Percentiles rank a stretch among this genome's conserved stretches.
Evolutionary conservation across 2,888 invertebrate species (phyloP).

Genomic region (Hipparchia sbordonii): DNA sequence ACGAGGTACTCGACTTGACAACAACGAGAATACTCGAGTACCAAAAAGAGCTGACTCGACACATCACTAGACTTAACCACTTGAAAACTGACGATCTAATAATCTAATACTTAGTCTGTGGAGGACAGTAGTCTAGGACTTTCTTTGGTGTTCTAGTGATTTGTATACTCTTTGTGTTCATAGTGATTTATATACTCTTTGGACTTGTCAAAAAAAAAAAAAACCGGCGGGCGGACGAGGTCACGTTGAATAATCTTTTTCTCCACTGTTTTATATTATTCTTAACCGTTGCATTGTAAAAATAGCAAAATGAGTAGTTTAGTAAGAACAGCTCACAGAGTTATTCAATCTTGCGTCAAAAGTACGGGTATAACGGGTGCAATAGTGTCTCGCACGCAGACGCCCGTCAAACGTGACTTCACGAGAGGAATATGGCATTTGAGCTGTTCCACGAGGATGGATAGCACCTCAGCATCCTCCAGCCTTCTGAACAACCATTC

Average conservation of each 20-base stretch:
- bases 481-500: constrained; percentile 81
- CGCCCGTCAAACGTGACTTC: constrained; percentile 84
- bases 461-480: constrained; percentile 58
- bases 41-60: no score
- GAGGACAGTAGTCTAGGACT: no score
- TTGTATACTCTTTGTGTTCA: no score
- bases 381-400: constrained; percentile 65
- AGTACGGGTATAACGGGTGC: constrained; percentile 61
- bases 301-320: constrained; percentile 86
- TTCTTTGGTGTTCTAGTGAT: no score
- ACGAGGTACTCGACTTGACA: no score
- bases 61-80: no score
- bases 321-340: constrained; percentile 84
- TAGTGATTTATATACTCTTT: no score
- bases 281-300: not conserved
- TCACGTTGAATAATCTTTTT: not conserved
- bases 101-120: no score
- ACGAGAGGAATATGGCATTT: constrained; percentile 89
- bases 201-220: no score
- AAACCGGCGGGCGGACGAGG: not conserved
- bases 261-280: not conserved
- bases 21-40: no score
- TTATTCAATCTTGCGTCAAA: constrained; percentile 69
- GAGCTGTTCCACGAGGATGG: constrained; percentile 76
- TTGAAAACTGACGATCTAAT: no score